phyloP scores from a whole-genome alignment of 2,797 vertebrate genomes.

The Euthynnus affinis region DNA sequence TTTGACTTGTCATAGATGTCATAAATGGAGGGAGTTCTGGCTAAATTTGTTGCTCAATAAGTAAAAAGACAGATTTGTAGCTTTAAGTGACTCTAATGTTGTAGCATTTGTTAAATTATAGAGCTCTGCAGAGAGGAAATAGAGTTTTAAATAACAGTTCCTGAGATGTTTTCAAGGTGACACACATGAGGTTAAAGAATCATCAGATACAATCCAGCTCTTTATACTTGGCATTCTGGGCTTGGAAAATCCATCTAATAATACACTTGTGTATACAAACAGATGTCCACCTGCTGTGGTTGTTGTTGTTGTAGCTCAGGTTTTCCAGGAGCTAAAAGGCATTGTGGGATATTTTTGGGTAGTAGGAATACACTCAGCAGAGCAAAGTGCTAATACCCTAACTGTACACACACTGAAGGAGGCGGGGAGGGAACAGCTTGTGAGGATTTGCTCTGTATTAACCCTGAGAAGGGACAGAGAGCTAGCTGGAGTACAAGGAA shows the following conservation, averaged over 20 bases:
- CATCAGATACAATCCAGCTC: too few relatives aligned
- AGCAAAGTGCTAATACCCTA: constrained; percentile 70
- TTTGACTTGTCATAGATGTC: not conserved
- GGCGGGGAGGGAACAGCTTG: constrained; percentile 55
- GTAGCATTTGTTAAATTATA: not conserved
- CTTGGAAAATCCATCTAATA: not conserved
- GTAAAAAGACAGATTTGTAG: not conserved
- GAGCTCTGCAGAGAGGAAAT: not conserved
- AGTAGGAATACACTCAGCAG: constrained; percentile 44
- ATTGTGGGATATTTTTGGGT: constrained; percentile 59
- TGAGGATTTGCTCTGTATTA: constrained; percentile 75
- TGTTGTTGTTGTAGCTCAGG: constrained; percentile 43
- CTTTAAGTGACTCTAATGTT: not conserved
- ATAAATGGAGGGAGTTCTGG: not conserved
- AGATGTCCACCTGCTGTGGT: constrained; percentile 26
- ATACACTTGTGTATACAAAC: constrained; percentile 19
- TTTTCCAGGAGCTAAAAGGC: constrained; percentile 60
- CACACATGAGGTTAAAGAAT: not conserved
- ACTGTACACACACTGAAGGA: not conserved
- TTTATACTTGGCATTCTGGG: not conserved
- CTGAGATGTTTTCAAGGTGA: not conserved
- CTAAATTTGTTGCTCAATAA: not conserved
- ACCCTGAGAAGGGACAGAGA: constrained; percentile 50
- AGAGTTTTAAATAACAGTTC: not conserved
- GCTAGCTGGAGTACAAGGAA: constrained; percentile 36